Evolutionary conservation across 2,797 vertebrate genomes (phyloP).

Genomic region (Spinus olivaceus): DNA sequence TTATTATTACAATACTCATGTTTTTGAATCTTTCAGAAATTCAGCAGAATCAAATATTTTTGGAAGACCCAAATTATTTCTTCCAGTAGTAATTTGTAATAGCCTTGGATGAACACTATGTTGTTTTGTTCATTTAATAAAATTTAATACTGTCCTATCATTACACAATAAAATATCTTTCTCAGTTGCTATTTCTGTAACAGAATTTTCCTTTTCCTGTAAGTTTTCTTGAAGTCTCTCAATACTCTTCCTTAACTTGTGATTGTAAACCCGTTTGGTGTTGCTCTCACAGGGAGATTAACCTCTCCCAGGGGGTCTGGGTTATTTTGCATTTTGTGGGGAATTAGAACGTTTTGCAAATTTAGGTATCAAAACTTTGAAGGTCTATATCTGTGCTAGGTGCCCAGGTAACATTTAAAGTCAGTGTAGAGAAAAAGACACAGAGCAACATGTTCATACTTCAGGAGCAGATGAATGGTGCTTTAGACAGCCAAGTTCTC

Average conservation of each 20-base stretch:
- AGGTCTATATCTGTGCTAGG: background rate
- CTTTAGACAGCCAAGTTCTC: background rate
- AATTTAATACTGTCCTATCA: background rate
- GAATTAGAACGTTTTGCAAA: background rate
- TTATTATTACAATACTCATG: background rate
- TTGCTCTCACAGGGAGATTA: background rate
- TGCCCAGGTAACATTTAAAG: background rate
- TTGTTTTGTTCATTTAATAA: background rate
- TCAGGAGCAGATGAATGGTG: background rate
- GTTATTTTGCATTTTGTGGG: background rate
- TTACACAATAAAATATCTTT: background rate
- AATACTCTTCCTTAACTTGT: background rate
- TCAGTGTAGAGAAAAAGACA: background rate
- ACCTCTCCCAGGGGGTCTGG: background rate
- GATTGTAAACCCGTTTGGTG: background rate
- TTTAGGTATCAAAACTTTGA: background rate
- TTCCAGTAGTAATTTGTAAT: background rate
- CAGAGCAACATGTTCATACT: background rate
- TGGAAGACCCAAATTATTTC: background rate
- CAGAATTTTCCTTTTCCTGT: background rate
- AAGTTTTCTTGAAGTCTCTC: background rate
- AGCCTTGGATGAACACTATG: background rate
- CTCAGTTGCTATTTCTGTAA: background rate
- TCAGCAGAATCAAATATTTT: background rate
- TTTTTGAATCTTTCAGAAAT: background rate